These are phyloP conservation scores for Ifrita kowaldi DNA, from an alignment of 2,113 vertebrate species.

Conservation along the genomic window DNA sequence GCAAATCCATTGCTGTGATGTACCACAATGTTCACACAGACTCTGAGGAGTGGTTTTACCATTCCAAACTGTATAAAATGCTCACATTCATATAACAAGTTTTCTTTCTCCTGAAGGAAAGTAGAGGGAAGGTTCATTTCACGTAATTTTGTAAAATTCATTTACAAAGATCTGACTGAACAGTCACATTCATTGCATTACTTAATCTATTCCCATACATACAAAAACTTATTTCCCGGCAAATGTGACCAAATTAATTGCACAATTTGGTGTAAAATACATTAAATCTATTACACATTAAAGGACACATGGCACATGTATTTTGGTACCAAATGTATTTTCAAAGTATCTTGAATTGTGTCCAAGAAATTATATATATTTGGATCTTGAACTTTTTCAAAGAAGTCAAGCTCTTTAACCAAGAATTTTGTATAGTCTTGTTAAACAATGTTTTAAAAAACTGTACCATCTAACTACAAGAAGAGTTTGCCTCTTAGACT, in stretches of 20 bases:
- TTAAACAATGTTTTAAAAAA: background rate
- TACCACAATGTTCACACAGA: constrained; percentile 19
- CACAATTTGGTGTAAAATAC: background rate
- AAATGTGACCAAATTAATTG: constrained; percentile 32
- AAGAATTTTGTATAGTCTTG: background rate
- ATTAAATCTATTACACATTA: background rate
- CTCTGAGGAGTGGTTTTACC: constrained; percentile 55
- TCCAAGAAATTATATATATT: background rate
- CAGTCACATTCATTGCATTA: constrained; percentile 28
- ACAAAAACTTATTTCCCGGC: background rate
- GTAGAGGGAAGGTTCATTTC: background rate
- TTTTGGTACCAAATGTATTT: background rate
- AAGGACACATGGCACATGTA: background rate
- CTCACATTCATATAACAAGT: constrained; percentile 60
- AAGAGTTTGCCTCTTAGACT: background rate
- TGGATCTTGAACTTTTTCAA: background rate
- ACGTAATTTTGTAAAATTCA: background rate
- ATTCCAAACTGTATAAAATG: constrained; percentile 67
- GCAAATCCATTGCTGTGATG: constrained; percentile 46
- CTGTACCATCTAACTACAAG: background rate
- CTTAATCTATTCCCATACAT: constrained; percentile 25
- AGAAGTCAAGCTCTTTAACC: background rate
- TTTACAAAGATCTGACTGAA: constrained; percentile 53
- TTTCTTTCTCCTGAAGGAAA: constrained; percentile 51
- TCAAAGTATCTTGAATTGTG: background rate